Base-by-base conservation (phyloP, 2,797 vertebrate species). In the Chaunax sp. region DNA sequence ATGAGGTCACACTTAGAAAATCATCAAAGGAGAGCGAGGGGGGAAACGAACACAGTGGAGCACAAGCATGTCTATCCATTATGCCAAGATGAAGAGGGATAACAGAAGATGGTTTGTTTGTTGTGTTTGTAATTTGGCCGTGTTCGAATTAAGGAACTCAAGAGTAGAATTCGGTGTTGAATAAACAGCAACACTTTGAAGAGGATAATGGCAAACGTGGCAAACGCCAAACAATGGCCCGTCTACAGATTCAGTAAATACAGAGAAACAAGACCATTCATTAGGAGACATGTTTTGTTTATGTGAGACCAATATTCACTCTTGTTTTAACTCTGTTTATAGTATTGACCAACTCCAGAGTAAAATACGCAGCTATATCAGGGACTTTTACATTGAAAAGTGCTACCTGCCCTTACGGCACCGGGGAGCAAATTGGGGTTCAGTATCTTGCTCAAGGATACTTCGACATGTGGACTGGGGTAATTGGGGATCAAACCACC, bases 1-100 rank as follows among this genome's bases (percentile, higher is more conserved):
- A 76, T 72, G 80, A 85, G 77, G 79, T 80, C 70, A 75, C 75
- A 80, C 67, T 75, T 65, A 80, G 56, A 82, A 80, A 77, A 84
- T 64, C 56, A 81, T 81, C 63, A 81, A 63, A 54, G 60, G 33
- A 51, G 51, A 70, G n/a, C 18, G 47, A 52, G 55, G 20, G 9
- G 11, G 63, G 38, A 60, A 14, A 41, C 18, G 25, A 23, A 33
- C 50, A 53, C 23, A 59, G 60, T 2, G 13, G 23, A 45, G 30
- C 9, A 68, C 40, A 68, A 47, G 66, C 22, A 23, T 52, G 33
- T 49, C 20, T 20, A 41, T 64, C 25, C 20, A 55, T 75, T 25
- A 56, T 15, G 14, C 2, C 40, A 53, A 64, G 38, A 30, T 4
- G 2, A 33, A 38, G 41, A 45, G 15, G 6, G 10, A 50, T 15